A percentile compares a stretch with the other conserved stretches of the same genome.
phyloP scores from a whole-genome alignment of 1,140 invertebrate species.

The Diorhabda elongata region DNA sequence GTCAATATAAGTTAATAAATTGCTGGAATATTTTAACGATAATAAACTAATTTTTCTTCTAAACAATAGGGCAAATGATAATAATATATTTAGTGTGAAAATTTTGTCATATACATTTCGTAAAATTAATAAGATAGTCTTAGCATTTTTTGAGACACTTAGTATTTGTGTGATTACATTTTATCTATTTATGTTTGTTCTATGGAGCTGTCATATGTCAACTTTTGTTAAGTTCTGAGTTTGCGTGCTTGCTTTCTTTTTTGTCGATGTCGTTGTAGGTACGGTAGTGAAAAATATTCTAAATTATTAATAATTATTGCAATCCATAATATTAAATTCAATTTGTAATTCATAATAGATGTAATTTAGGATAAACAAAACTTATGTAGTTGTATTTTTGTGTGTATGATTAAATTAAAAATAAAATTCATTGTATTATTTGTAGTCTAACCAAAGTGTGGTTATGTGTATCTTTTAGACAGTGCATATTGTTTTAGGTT shows the following conservation, averaged over 20 bases:
- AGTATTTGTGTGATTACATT: too few species aligned
- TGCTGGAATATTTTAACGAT: too few species aligned
- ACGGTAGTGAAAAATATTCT: background rate
- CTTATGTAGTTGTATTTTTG: background rate
- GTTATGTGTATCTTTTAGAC: background rate
- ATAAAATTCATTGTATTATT: background rate
- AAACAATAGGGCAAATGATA: too few species aligned
- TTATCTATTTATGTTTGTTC: too few species aligned
- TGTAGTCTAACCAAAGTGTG: background rate
- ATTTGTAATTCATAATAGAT: background rate
- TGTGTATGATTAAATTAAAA: background rate
- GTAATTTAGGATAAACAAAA: background rate
- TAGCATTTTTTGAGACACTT: too few species aligned
- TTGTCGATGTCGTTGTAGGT: background rate
- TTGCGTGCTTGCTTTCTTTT: background rate
- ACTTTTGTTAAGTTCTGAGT: background rate
- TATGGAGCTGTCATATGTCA: background rate
- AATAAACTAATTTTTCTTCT: too few species aligned
- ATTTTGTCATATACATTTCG: too few species aligned
- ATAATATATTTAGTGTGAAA: too few species aligned
- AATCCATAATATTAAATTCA: background rate
- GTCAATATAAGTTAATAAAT: too few species aligned
- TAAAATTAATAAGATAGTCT: too few species aligned
- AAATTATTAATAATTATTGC: background rate
- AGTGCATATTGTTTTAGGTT: slow-evolving; percentile 26